phyloP scores from a whole-genome alignment of 2,888 invertebrate genomes.

The Pomacea canaliculata region DNA sequence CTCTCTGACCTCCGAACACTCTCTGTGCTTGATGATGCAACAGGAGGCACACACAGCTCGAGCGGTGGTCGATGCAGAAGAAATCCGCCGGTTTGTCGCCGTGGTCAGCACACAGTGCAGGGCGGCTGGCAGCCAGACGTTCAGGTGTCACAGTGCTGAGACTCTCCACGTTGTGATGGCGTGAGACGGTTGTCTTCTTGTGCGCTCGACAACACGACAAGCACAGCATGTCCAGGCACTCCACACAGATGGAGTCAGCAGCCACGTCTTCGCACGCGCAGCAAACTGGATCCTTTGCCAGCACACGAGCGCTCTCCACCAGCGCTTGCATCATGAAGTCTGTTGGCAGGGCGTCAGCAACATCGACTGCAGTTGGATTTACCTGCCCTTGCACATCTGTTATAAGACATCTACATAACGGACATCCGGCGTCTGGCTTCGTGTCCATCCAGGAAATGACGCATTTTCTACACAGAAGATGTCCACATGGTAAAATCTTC shows the following conservation, averaged over 20 bases:
- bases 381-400: no score
- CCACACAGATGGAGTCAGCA: not conserved
- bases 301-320: not conserved
- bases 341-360: not conserved
- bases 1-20: slow-evolving; percentile 1
- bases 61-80: not conserved
- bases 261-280: slow-evolving; percentile 8
- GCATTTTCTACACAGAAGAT: no score
- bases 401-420: no score
- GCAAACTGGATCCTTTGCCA: slow-evolving; percentile 4
- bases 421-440: no score
- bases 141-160: not conserved
- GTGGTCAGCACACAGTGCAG: not conserved
- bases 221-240: slow-evolving; percentile 10
- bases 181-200: not conserved
- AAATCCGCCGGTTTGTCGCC: not conserved
- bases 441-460: no score
- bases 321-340: slow-evolving; percentile 2
- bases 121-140: not conserved
- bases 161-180: not conserved
- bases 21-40: not conserved
- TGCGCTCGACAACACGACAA: not conserved
- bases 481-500: no score
- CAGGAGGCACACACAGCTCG: not conserved
- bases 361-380: not conserved